phyloP scores from a whole-genome alignment of 2,888 invertebrate species.

The Capitulum mitella region DNA sequence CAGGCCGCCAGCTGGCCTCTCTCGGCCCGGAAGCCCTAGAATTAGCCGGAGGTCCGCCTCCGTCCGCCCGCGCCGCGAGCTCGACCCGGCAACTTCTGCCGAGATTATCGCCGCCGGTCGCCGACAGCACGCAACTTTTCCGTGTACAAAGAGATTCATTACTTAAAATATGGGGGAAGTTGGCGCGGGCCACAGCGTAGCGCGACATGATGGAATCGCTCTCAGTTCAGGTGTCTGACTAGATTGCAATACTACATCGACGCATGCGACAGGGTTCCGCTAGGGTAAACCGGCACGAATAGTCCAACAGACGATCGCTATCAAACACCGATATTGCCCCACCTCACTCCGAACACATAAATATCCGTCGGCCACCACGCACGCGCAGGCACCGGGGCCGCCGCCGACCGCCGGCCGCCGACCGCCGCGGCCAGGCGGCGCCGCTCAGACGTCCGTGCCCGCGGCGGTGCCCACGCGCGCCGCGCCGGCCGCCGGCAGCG shows the following conservation, averaged over 20 bases:
- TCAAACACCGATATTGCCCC: neutral
- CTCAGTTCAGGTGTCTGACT: neutral
- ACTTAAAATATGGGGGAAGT: neutral
- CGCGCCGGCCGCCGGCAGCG: neutral
- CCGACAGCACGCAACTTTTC: neutral
- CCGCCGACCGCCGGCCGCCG: no score
- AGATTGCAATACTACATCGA: slow-evolving; percentile 5
- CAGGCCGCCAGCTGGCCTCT: no score
- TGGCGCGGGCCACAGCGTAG: neutral
- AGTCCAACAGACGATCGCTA: no score
- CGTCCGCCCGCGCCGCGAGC: no score
- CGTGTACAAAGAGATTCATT: slow-evolving; percentile 14
- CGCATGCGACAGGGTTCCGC: neutral
- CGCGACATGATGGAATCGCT: neutral
- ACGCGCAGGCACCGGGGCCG: neutral
- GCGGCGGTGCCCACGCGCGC: neutral
- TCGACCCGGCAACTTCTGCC: neutral
- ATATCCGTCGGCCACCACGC: neutral
- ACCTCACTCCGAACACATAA: neutral
- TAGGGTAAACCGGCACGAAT: no score
- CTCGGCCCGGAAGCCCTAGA: no score
- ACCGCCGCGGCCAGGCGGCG: neutral
- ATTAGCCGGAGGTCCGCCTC: no score
- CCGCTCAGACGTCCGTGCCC: neutral
- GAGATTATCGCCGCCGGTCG: neutral